Base-by-base conservation (phyloP, 2,888 invertebrate species). In the Drosophila neotestacea region DNA sequence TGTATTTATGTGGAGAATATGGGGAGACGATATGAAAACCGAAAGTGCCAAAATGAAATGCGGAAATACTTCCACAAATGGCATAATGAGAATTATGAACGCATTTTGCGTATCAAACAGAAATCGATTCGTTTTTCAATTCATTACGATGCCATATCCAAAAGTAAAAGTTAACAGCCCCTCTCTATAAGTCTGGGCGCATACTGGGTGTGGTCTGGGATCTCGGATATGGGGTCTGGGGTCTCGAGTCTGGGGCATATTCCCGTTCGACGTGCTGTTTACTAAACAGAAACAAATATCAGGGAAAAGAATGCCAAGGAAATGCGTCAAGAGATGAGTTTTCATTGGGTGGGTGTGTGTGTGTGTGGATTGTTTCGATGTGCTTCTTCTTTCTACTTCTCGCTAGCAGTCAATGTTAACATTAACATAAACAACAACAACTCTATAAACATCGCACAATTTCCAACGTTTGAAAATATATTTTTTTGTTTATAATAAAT, bases 401-500 rank as follows among this genome's bases (percentile, higher is more conserved):
- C 1, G 41, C 69, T 51, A 54, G 69, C 80, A 87, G 76, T 78
- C 88, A 82, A 82, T 88, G 88, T 85, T 88, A 88, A 70, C 88
- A 62, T 79, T 83, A 88, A 85, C 88, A 85, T 38, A 56, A 56
- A 39, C 60, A 68, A 34, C 50, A 69, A 41, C 56, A 70, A 22
- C 54, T 13, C 30, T 62, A 42, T 79, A 76, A 76, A 76, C 76
- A 75, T 30, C 48, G 36, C 27, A 30, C 22, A 47, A 22, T 41
- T 39, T 42, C 30, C 39, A 44, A 60, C 73, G 78, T 62, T 77
- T 67, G 62, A 67, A 73, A 60, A 50, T 61, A 55, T 61, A 69
- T 61, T 48, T 48, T 16, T 73, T 70, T 84, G 84, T 84, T 84
- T 84, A 89, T 85, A 88, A 84, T 84, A 84, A 89, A 89, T 88